Evolutionary conservation across 2,113 vertebrate species (phyloP).

Genomic region (Corydoras maculifer): DNA sequence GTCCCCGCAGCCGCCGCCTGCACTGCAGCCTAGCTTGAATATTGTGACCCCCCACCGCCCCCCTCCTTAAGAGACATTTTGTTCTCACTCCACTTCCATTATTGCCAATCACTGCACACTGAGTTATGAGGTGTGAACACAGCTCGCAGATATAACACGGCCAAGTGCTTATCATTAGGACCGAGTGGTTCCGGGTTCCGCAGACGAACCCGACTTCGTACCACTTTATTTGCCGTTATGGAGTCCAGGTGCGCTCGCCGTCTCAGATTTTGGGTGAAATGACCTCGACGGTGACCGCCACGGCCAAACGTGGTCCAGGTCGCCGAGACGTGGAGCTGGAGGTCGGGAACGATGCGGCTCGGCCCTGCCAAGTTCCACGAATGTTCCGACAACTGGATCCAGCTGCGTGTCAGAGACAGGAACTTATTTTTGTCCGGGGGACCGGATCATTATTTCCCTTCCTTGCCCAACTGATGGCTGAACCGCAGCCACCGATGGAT

Average conservation of each 20-base stretch:
- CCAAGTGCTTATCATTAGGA: constrained; percentile 55
- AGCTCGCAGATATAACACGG: constrained; percentile 56
- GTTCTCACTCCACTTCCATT: constrained; percentile 64
- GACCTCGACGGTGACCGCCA: no score
- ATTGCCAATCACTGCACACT: constrained; percentile 60
- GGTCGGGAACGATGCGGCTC: no score
- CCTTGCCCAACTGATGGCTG: no score
- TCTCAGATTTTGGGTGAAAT: no score
- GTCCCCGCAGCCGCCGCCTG: constrained; percentile 48
- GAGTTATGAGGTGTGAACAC: constrained; percentile 61
- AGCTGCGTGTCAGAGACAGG: no score
- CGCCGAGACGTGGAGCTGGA: no score
- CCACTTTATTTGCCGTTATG: background rate
- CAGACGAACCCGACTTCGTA: background rate
- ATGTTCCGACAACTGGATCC: no score
- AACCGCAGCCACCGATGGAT: background rate
- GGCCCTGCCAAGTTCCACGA: no score
- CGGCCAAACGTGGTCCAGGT: no score
- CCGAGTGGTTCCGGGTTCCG: background rate
- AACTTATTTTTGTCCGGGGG: no score
- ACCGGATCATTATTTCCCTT: no score
- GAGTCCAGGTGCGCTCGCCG: no score
- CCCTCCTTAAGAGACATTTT: constrained; percentile 61
- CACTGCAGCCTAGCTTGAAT: constrained; percentile 54
- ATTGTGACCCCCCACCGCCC: constrained; percentile 17